Conservation (phyloP, 2,888 invertebrate species). For the Pasiphila rectangulata region DNA sequence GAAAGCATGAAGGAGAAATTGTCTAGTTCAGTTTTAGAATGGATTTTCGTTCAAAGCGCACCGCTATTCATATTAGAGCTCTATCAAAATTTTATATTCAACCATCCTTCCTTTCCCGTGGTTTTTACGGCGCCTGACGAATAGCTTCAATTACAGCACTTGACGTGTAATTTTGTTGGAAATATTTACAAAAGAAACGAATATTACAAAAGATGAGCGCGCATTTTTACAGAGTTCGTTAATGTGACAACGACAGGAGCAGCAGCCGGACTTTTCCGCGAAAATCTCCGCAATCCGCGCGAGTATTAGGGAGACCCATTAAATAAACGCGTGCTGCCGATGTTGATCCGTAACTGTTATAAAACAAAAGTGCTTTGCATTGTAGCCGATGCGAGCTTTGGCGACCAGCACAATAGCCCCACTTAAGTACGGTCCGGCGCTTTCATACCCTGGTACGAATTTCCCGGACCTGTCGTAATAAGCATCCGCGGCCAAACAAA, state of each 20-base stretch:
- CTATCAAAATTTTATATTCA: slow-evolving; percentile 29
- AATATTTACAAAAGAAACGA: slow-evolving; percentile 14
- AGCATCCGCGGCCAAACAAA: slow-evolving; percentile 71
- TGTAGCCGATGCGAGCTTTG: slow-evolving; percentile 49
- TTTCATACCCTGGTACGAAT: slow-evolving; percentile 63
- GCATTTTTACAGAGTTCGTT: slow-evolving; percentile 10
- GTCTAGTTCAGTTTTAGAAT: background rate
- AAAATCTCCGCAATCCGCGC: slow-evolving; percentile 39
- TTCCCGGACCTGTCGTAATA: slow-evolving; percentile 67
- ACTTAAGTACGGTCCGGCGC: slow-evolving; percentile 70
- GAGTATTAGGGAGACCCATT: slow-evolving; percentile 54
- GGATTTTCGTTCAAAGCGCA: slow-evolving; percentile 9
- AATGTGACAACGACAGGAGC: slow-evolving; percentile 12
- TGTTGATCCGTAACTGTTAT: slow-evolving; percentile 66
- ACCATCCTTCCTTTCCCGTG: slow-evolving; percentile 20
- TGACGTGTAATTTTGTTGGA: slow-evolving; percentile 17
- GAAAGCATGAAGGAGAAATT: slow-evolving; percentile 12
- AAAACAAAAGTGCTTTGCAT: slow-evolving; percentile 70
- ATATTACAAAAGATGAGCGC: slow-evolving; percentile 10
- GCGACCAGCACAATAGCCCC: slow-evolving; percentile 62
- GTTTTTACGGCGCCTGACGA: slow-evolving; percentile 24
- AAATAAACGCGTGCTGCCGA: slow-evolving; percentile 62
- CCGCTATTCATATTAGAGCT: slow-evolving; percentile 25
- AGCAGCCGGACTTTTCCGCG: slow-evolving; percentile 29
- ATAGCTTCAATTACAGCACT: slow-evolving; percentile 27